A percentile compares a stretch with the other conserved stretches of the same genome.
Evolutionary conservation across 1,140 invertebrate species (phyloP).

Genomic region (Aphelenchoides besseyi): DNA sequence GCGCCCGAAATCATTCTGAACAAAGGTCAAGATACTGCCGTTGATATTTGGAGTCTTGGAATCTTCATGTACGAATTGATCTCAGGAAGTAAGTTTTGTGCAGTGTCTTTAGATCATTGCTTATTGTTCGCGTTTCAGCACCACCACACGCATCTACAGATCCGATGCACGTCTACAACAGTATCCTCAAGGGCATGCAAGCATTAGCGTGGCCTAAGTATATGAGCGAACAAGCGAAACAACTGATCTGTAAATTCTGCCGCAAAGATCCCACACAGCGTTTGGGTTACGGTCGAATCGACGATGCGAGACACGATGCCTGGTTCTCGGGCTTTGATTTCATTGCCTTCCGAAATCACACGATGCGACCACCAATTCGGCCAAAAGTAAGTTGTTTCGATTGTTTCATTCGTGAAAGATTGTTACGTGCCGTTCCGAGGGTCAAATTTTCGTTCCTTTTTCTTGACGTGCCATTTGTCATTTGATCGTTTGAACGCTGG

Average conservation of each 20-base stretch:
- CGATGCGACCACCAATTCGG: slow-evolving; percentile 80
- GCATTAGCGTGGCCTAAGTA: slow-evolving; percentile 68
- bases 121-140: slow-evolving; percentile 23
- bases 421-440: too few relatives aligned
- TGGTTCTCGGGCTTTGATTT: slow-evolving; percentile 99
- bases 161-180: slow-evolving; percentile 98
- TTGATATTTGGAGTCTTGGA: slow-evolving; percentile 45
- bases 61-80: slow-evolving; percentile 52
- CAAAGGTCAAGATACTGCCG: slow-evolving; percentile 86
- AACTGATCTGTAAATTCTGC: slow-evolving; percentile 56
- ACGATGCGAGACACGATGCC: slow-evolving; percentile 48
- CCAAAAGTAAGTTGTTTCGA: slow-evolving; percentile 45
- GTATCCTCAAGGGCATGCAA: slow-evolving; percentile 95
- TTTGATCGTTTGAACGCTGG: not conserved
- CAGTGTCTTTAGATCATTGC: slow-evolving; percentile 27
- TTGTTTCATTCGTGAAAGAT: slow-evolving; percentile 1
- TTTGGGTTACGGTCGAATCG: slow-evolving; percentile 56
- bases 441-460: too few relatives aligned
- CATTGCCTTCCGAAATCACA: slow-evolving; percentile 85
- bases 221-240: slow-evolving; percentile 47
- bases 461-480: too few relatives aligned
- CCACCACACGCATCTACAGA: slow-evolving; percentile 92
- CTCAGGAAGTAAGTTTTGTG: slow-evolving; percentile 30
- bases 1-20: slow-evolving; percentile 75
- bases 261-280: slow-evolving; percentile 56